Evolutionary conservation across 2,113 vertebrate genomes (phyloP).

Genomic region (Gnathonemus echidnorhynchus): DNA sequence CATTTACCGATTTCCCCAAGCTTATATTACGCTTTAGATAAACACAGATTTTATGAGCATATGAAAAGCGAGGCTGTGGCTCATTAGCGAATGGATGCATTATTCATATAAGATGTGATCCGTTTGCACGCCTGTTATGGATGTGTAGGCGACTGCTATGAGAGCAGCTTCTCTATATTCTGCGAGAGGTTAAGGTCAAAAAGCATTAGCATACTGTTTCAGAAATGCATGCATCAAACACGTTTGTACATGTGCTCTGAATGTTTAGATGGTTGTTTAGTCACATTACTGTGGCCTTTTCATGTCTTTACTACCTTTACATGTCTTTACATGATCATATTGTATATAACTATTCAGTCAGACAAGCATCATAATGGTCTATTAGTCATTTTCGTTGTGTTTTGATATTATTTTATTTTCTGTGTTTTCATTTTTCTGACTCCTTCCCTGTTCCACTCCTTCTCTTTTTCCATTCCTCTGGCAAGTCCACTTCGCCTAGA

Average conservation of each 20-base stretch:
- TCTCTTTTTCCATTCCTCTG: not conserved
- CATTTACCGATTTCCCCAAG: not conserved
- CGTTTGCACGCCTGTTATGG: not conserved
- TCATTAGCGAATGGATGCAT: not conserved
- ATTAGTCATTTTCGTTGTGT: not conserved
- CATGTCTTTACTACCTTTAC: not conserved
- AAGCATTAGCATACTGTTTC: not conserved
- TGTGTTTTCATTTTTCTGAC: not conserved
- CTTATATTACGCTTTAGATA: not conserved
- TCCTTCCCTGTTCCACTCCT: not conserved
- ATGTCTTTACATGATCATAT: not conserved
- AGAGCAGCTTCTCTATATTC: not conserved
- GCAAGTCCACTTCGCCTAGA: not conserved
- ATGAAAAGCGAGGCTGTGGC: not conserved
- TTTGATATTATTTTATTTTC: not conserved
- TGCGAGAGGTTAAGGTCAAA: not conserved
- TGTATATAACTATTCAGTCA: not conserved
- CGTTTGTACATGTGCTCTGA: not conserved
- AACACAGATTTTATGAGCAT: constrained; percentile 6
- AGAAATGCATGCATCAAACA: not conserved
- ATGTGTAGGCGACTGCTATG: not conserved
- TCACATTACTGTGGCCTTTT: not conserved
- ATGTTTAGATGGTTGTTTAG: not conserved
- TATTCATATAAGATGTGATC: not conserved
- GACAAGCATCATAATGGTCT: not conserved